These are phyloP conservation scores for Agrenia bidenticulata DNA, from an alignment of 2,888 invertebrate species.

Conservation along the genomic window DNA sequence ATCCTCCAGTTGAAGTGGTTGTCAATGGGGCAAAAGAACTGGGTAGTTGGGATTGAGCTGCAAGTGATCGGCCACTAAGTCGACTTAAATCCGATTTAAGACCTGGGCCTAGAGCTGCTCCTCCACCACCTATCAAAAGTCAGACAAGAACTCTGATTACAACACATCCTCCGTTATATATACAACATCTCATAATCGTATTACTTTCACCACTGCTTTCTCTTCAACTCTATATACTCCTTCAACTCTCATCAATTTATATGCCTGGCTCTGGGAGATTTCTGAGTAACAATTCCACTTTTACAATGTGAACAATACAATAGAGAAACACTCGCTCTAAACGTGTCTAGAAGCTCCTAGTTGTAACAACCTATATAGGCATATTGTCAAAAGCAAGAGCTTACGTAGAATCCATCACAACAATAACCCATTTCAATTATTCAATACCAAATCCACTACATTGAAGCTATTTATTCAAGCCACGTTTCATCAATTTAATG, in stretches of 20 bases:
- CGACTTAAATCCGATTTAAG: slow-evolving; percentile 42
- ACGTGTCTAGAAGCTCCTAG: too few relatives aligned
- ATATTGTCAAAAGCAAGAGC: too few relatives aligned
- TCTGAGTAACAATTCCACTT: neutral
- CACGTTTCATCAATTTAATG: too few relatives aligned
- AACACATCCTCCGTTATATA: neutral
- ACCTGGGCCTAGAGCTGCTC: neutral
- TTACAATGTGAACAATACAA: too few relatives aligned
- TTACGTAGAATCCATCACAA: too few relatives aligned
- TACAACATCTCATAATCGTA: neutral
- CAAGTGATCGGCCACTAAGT: slow-evolving; percentile 51
- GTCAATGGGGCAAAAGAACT: slow-evolving; percentile 38
- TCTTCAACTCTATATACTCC: neutral
- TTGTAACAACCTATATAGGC: too few relatives aligned
- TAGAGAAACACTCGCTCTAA: too few relatives aligned
- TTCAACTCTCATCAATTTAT: neutral
- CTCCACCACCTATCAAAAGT: neutral
- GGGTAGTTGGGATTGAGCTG: slow-evolving; percentile 36
- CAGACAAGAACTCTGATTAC: slow-evolving; percentile 1
- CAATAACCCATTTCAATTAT: too few relatives aligned
- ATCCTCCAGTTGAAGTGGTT: neutral
- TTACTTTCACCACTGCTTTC: neutral
- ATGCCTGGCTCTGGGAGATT: neutral
- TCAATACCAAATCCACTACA: too few relatives aligned
- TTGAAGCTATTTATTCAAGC: too few relatives aligned